Evolutionary conservation across 2,888 invertebrate genomes (phyloP), one percentile per base, ranked within the genome.

Genomic region (Dichetophora obliterata): DNA sequence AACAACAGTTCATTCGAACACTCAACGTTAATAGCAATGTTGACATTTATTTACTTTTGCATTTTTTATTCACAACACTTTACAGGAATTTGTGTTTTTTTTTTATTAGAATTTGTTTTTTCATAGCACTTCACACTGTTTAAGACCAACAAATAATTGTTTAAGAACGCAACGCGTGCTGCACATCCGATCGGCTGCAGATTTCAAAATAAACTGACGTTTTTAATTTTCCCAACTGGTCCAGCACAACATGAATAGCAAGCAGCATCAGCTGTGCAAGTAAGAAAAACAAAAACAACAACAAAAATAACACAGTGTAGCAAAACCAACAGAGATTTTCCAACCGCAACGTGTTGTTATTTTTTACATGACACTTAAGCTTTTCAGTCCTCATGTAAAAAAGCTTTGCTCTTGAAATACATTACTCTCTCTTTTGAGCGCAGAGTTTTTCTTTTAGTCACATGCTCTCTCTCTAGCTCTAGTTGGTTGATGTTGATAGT

Each of bases 161-260:
- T 57, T 3, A 43, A 43, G 43, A 43, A 43, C 43, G 11, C 43
- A 43, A 43, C 52, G 48, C 68, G 27, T 3, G 43, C 11, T 43
- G n/a, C 16, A 19, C 71, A 34, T 43, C 43, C 84, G 43, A 1
- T 43, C 43, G 43, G 82, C 84, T 84, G 80, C 85, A 81, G 83
- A 82, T 82, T 85, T 84, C 81, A 84, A 85, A 54, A 71, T 37
- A 71, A 57, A 71, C 71, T 71, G 71, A 71, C 16, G 22, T 34
- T 31, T 34, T 57, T 8, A 71, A 37, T 59, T 59, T 54, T 57
- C 34, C 19, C 57, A 19, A 34, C 34, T 71, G 57, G 37, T 71
- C 37, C 71, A 37, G 19, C 57, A 37, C 57, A 16, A 31, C 22
- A 8, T 8, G 54, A n/a, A 27, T 11, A 66, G 48, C 69, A 52